Conservation (phyloP, 2,888 invertebrate genomes). For the Leucozona laternaria region DNA sequence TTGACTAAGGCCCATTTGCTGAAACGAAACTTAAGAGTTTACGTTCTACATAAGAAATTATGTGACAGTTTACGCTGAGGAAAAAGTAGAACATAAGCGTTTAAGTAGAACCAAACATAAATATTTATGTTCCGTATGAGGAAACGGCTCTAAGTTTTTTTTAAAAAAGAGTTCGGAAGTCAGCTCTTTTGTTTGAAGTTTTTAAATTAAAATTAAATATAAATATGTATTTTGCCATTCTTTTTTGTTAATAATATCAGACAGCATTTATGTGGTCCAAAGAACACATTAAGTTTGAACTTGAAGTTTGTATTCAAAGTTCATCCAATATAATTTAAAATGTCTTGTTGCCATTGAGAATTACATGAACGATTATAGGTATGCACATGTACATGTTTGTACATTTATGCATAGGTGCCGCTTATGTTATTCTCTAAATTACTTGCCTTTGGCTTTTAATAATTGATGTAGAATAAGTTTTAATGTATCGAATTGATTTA, state of each 20-base stretch:
- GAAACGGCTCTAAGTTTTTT: too few relatives aligned
- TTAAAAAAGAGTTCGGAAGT: neutral
- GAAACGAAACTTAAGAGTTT: too few relatives aligned
- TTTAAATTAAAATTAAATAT: neutral
- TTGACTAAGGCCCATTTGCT: too few relatives aligned
- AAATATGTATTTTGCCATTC: neutral
- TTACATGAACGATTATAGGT: neutral
- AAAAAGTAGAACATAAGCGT: too few relatives aligned
- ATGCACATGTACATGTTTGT: too few relatives aligned
- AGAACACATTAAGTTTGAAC: too few relatives aligned
- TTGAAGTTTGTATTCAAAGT: neutral
- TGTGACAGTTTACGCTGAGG: too few relatives aligned
- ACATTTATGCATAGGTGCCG: too few relatives aligned
- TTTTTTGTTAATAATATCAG: neutral
- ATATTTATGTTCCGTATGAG: too few relatives aligned
- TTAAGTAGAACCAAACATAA: too few relatives aligned
- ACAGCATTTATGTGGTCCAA: neutral
- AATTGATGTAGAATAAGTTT: neutral
- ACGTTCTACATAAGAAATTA: too few relatives aligned
- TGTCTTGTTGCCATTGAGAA: neutral
- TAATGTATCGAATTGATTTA: neutral
- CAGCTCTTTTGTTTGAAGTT: constrained; percentile 12
- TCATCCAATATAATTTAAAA: neutral
- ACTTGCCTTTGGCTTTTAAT: neutral
- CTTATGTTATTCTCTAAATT: neutral